Percentiles rank a stretch among this genome's conserved stretches.
Evolutionary conservation across 2,797 vertebrate species (phyloP).

Genomic region (Mormyrus proboscirostris): DNA sequence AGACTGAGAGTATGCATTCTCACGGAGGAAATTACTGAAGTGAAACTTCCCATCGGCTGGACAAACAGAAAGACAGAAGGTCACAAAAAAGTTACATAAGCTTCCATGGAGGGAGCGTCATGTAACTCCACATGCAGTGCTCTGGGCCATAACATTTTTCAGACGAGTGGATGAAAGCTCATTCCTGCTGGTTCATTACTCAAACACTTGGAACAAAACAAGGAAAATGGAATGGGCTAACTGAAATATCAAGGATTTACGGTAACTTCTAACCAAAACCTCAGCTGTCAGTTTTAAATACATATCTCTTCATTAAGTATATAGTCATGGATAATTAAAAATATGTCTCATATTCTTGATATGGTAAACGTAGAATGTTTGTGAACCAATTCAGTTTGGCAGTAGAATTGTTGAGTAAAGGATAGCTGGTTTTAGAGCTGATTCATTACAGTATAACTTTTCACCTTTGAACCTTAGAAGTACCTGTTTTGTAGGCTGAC

Average conservation of each 20-base stretch:
- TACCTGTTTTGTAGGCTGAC: neutral
- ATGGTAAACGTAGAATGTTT: neutral
- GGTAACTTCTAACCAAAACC: neutral
- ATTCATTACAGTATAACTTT: neutral
- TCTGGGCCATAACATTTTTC: neutral
- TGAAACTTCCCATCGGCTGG: constrained; percentile 45
- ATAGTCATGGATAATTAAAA: neutral
- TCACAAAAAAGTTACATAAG: neutral
- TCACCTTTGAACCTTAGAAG: neutral
- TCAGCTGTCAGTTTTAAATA: neutral
- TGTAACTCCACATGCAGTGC: neutral
- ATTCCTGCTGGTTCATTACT: neutral
- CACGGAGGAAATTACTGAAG: constrained; percentile 43
- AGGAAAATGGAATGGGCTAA: neutral
- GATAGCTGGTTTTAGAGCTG: neutral
- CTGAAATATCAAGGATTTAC: neutral
- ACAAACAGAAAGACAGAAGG: constrained; percentile 39
- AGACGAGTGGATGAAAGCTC: neutral
- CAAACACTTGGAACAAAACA: neutral
- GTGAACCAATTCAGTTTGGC: neutral
- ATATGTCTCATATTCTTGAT: neutral
- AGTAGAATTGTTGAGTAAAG: neutral
- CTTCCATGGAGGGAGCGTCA: neutral
- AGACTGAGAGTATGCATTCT: constrained; percentile 52
- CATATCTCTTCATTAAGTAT: neutral